Evolutionary conservation across 2,113 vertebrate genomes (phyloP).

Genomic region (Nesogale talazaci): DNA sequence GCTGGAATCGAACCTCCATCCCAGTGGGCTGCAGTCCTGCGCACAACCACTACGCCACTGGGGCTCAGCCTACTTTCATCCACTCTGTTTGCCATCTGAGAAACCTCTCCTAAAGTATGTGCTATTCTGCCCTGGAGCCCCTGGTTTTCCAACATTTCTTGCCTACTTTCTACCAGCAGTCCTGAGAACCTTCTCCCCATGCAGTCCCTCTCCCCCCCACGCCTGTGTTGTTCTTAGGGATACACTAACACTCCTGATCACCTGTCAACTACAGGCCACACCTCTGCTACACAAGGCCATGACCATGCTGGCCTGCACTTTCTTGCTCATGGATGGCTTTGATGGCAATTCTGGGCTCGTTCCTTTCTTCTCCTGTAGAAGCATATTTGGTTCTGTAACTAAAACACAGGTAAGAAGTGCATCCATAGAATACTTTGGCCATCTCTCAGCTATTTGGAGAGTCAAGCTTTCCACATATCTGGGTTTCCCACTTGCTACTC

Average conservation of each 20-base stretch:
- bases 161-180: neutral
- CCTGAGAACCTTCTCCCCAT: neutral
- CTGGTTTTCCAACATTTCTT: neutral
- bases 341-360: neutral
- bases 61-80: too few relatives aligned
- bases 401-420: neutral
- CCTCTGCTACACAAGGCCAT: neutral
- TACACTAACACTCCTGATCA: neutral
- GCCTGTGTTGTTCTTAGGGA: neutral
- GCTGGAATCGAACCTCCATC: too few relatives aligned
- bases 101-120: neutral
- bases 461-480: neutral
- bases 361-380: neutral
- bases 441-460: neutral
- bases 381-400: neutral
- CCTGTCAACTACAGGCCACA: neutral
- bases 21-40: too few relatives aligned
- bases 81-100: neutral
- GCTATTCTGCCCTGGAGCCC: neutral
- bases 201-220: too few relatives aligned
- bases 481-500: neutral
- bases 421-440: neutral
- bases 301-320: neutral
- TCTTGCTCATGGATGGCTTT: neutral
- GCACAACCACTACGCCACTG: too few relatives aligned